Evolutionary conservation across 2,113 vertebrate species (phyloP).

Genomic region (Crotalus helleri): DNA sequence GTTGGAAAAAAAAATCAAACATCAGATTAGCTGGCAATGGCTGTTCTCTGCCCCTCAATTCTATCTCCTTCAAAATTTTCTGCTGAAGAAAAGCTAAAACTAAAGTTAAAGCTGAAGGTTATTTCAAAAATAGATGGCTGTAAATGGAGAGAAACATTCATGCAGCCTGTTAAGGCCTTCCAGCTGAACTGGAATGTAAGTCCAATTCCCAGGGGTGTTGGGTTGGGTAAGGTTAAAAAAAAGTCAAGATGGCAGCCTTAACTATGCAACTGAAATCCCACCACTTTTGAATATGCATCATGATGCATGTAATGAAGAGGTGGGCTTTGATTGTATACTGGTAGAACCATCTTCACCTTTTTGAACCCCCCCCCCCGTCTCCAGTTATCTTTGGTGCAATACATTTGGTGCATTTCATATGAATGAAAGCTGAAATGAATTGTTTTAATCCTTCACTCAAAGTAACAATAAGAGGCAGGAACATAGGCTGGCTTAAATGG

Average conservation of each 20-base stretch:
- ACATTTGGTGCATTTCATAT: background rate
- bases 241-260: background rate
- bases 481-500: background rate
- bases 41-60: background rate
- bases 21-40: background rate
- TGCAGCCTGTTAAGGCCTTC: background rate
- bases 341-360: background rate
- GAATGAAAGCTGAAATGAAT: background rate
- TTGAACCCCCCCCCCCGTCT: background rate
- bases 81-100: background rate
- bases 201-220: background rate
- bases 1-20: background rate
- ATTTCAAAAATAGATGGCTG: background rate
- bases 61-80: background rate
- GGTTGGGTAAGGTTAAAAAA: background rate
- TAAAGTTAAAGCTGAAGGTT: background rate
- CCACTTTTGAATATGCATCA: background rate
- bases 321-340: background rate
- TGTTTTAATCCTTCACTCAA: background rate
- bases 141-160: background rate
- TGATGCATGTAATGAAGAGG: background rate
- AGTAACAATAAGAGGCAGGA: background rate
- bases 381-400: background rate
- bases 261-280: background rate
- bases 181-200: background rate